Evolutionary conservation across 2,797 vertebrate species (phyloP), one percentile per base, ranked within the genome.

Genomic region (Tragelaphus oryx): DNA sequence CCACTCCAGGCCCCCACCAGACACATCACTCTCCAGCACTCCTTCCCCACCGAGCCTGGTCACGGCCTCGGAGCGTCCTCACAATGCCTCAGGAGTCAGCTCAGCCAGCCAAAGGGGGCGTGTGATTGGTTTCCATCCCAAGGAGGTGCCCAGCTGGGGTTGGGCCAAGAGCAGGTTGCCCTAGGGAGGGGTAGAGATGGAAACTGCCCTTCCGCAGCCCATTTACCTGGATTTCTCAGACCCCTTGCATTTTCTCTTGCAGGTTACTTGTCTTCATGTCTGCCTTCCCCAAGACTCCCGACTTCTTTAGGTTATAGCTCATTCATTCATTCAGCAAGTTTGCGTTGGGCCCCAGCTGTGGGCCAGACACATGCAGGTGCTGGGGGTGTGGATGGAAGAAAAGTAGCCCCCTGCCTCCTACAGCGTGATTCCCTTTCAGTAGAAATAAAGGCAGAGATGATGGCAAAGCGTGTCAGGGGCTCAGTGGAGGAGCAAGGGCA

Each of bases 91-190:
- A 44, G 76, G 30, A 37, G 9, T 37, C 9, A 2, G 74, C 50
- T 22, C 7, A 3, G 80, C 50, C 78, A 80, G 81, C 30, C 4
- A 7, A 30, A 52, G 37, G 20, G 4, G 26, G 33, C 8, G 3
- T 3, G 5, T 20, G 4, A 5, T 1, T 57, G 1, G 13, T 37
- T 28, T 37, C 20, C 6, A 5, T 8, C 22, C 22, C 5, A 5
- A 41, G 24, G 55, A 71, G 57, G 20, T 12, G 20, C 22, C 71
- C 46, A 0, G 4, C 18, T 18, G 26, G 26, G n/a, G 13, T 5
- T 0, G 30, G 2, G 28, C 18, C 28, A 68, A 54, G 44, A 20
- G 5, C 3, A 4, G 44, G 24, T 22, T 1, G 0, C 57, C 82
- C 26, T 6, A 28, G 9, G 20, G 5, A 57, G 22, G 24, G 9